phyloP scores from a whole-genome alignment of 2,888 invertebrate genomes.

The Drosophila pseudotakahashii region DNA sequence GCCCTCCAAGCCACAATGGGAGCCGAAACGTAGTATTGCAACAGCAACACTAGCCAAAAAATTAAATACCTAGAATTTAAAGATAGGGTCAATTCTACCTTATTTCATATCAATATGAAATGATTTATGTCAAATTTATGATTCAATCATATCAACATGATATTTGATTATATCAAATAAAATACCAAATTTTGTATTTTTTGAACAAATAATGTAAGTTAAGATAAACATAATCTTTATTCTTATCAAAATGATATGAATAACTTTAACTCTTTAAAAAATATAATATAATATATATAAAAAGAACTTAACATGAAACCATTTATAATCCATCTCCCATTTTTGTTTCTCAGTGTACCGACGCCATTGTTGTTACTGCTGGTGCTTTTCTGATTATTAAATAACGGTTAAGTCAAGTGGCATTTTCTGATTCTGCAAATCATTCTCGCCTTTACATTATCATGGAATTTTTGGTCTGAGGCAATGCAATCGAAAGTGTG shows the following conservation, averaged over 20 bases:
- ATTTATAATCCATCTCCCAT: background rate
- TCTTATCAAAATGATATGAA: too few relatives aligned
- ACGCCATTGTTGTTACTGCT: slow-evolving; percentile 26
- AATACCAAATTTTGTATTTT: too few relatives aligned
- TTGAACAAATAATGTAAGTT: too few relatives aligned
- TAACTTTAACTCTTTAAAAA: too few relatives aligned
- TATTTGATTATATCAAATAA: too few relatives aligned
- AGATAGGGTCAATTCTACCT: too few relatives aligned
- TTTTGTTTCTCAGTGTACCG: background rate
- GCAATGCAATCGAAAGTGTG: slow-evolving; percentile 56
- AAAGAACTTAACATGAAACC: too few relatives aligned
- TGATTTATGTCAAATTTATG: too few relatives aligned
- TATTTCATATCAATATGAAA: too few relatives aligned
- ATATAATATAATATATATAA: too few relatives aligned
- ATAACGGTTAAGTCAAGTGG: slow-evolving; percentile 75
- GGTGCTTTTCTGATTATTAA: slow-evolving; percentile 70
- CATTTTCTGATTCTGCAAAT: slow-evolving; percentile 73
- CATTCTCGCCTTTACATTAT: slow-evolving; percentile 60
- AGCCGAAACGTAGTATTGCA: slow-evolving; percentile 38
- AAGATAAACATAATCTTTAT: too few relatives aligned
- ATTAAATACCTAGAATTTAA: background rate
- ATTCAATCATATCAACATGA: too few relatives aligned
- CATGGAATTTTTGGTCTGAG: slow-evolving; percentile 49
- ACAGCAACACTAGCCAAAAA: slow-evolving; percentile 23
- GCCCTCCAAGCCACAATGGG: slow-evolving; percentile 43